A percentile compares a stretch with the other conserved stretches of the same genome.
These are phyloP conservation scores for Agrochola litura DNA, from an alignment of 2,888 invertebrate genomes.

Conservation along the genomic window DNA sequence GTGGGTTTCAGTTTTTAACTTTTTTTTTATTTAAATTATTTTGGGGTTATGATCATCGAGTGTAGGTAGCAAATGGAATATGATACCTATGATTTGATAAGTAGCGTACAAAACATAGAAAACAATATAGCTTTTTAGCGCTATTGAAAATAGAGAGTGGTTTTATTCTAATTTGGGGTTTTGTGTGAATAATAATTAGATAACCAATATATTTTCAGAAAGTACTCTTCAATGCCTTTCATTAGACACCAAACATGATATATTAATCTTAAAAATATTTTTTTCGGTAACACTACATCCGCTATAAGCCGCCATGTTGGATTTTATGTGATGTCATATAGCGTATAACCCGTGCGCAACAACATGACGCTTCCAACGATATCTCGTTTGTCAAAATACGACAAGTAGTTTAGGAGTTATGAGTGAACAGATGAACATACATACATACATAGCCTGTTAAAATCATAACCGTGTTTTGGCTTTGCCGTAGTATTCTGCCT, in stretches of 20 bases:
- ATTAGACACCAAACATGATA: background rate
- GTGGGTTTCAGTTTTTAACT: no score
- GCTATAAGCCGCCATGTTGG: background rate
- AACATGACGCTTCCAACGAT: background rate
- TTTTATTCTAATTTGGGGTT: background rate
- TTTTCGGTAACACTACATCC: no score
- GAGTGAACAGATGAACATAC: background rate
- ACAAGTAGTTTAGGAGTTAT: background rate
- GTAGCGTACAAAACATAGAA: background rate
- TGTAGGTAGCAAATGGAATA: background rate
- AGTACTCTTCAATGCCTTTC: background rate
- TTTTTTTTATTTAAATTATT: background rate
- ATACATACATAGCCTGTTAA: background rate
- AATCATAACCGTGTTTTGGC: background rate
- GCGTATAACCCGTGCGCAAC: background rate
- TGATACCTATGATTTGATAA: background rate
- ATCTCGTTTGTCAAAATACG: background rate
- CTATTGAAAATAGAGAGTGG: background rate
- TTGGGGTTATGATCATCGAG: background rate
- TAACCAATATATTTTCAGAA: background rate
- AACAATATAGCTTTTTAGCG: background rate
- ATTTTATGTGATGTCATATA: background rate
- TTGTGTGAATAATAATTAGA: background rate
- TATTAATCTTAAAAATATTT: background rate
- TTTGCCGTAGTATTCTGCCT: constrained; percentile 13